Evolutionary conservation across 2,797 vertebrate species (phyloP), one percentile per base, ranked within the genome.

Genomic region (Sebastes reedi): DNA sequence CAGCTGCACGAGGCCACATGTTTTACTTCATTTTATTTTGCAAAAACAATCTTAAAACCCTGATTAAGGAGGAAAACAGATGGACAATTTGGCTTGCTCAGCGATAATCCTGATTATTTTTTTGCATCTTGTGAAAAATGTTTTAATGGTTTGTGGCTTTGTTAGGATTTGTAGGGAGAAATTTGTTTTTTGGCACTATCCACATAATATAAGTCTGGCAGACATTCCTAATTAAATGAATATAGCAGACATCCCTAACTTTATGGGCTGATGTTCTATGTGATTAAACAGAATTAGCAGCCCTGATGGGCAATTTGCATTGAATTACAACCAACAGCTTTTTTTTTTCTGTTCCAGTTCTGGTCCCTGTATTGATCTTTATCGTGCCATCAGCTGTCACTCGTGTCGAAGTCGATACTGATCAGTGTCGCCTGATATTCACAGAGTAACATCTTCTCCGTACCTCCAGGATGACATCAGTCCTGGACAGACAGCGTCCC

Each of bases 391-490:
- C 66, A 79, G 22, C 50, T 71, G 54, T 39, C 36, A 16, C 10
- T 67, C 52, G 24, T 34, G 25, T 22, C 20, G 10, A 32, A 29
- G 34, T 67, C 72, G 72, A 62, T 52, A 62, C 29, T 18, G 0
- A 12, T 52, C 32, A 29, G 12, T 55, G 24, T 20, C 27, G 9
- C 55, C 27, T 59, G 1, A 29, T 50, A 39, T 61, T 72, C 9
- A 25, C 9, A 36, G 36, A 52, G 36, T 52, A 36, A 16, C 29
- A 56, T 81, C 14, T 20, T 24, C 1, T 54, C 8, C n/a, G 0
- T 85, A 98, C 97, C 97, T 98, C 97, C 24, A 97, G 88, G 79
- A 96, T 96, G 88, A 98, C 96, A 3, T 96, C 94, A 1, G 96
- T 97, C 90, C 95, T 95, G 77, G 97, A 98, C 16, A 92, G 90